phyloP scores from a whole-genome alignment of 2,797 vertebrate species.

The Pseudochirops cupreus region DNA sequence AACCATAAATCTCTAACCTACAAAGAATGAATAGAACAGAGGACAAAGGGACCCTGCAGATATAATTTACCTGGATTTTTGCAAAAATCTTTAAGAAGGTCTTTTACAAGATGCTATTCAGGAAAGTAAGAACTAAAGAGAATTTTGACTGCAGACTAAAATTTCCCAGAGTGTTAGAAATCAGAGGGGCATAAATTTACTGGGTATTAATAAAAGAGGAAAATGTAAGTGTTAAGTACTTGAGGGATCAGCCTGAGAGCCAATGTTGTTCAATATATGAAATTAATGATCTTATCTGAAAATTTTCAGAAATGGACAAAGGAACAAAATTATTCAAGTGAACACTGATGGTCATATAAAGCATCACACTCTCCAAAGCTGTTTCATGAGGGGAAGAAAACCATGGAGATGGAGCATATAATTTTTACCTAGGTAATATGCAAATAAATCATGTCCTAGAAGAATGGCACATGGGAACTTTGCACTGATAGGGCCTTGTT shows the following conservation, averaged over 20 bases:
- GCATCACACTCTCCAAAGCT: background rate
- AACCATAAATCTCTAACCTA: slow-evolving; percentile 35
- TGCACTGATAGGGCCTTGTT: background rate
- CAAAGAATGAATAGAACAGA: background rate
- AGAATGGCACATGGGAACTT: background rate
- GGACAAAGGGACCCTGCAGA: slow-evolving; percentile 58
- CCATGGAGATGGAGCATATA: background rate
- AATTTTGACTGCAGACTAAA: slow-evolving; percentile 32
- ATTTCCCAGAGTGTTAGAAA: background rate
- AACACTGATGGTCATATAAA: background rate
- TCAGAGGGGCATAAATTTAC: background rate
- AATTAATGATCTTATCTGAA: background rate
- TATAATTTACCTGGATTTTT: slow-evolving; percentile 38
- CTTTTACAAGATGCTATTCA: slow-evolving; percentile 35
- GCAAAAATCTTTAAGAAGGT: slow-evolving; percentile 44
- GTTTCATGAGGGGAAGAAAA: background rate
- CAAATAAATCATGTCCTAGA: background rate
- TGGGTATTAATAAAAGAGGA: background rate
- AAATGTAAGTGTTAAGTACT: background rate
- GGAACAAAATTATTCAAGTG: background rate
- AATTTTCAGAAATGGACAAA: slow-evolving; percentile 1
- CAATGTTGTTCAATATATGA: background rate
- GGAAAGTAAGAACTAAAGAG: slow-evolving; percentile 53
- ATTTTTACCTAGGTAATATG: background rate
- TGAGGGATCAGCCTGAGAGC: slow-evolving; percentile 15